phyloP scores from a whole-genome alignment of 2,113 vertebrate species.

The Alosa alosa region DNA sequence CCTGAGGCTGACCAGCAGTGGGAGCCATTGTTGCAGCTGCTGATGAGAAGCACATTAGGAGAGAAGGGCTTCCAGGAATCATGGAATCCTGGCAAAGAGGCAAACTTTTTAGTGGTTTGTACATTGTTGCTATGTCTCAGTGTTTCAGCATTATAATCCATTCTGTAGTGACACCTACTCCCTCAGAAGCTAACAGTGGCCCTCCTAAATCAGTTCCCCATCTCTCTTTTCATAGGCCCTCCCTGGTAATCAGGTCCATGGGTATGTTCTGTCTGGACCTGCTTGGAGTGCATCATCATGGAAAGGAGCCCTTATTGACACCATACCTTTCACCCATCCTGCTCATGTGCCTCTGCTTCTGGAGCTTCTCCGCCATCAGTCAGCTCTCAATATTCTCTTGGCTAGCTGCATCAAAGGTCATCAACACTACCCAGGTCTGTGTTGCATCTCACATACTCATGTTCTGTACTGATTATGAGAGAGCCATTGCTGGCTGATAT shows the following conservation, averaged over 20 bases:
- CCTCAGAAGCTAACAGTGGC: not conserved
- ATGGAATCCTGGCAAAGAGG: constrained; percentile 34
- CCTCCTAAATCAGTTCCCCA: not conserved
- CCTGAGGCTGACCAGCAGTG: constrained; percentile 63
- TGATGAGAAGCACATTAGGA: constrained; percentile 40
- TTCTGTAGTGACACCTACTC: not conserved
- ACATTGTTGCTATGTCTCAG: not conserved
- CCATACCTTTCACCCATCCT: constrained; percentile 76
- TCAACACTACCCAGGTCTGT: constrained; percentile 55
- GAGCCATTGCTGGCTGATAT: too few species aligned
- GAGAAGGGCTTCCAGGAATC: constrained; percentile 25
- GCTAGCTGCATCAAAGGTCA: constrained; percentile 68
- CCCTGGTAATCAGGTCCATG: constrained; percentile 67
- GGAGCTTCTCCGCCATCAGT: constrained; percentile 77
- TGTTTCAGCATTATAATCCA: not conserved
- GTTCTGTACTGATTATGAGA: not conserved
- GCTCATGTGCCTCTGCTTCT: constrained; percentile 72
- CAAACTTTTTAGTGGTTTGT: constrained; percentile 58
- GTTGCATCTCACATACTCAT: not conserved
- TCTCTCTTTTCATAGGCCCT: constrained; percentile 64
- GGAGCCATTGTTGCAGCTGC: constrained; percentile 64
- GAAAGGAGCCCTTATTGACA: constrained; percentile 62
- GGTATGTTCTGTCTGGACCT: constrained; percentile 66
- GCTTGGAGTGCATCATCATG: constrained; percentile 49
- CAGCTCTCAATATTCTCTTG: constrained; percentile 73